Percentiles rank a stretch among this genome's conserved stretches.
Evolutionary conservation across 1,140 invertebrate species (phyloP).

Genomic region (Triops longicaudatus): DNA sequence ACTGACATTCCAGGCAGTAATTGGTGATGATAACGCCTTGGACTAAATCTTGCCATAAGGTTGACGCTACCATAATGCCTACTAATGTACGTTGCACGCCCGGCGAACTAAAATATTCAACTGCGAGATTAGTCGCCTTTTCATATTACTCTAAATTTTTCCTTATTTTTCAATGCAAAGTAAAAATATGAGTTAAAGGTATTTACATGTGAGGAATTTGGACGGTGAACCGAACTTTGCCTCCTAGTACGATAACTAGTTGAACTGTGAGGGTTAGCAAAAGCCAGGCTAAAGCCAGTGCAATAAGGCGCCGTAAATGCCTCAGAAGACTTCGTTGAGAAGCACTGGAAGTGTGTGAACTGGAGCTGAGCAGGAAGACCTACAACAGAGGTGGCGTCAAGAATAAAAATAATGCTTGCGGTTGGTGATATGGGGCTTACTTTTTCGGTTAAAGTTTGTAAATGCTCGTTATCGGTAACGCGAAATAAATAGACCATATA

Average conservation of each 20-base stretch:
- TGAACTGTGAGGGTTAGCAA: constrained; percentile 20
- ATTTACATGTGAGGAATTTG: constrained; percentile 7
- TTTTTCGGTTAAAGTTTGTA: constrained; percentile 27
- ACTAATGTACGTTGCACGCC: background rate
- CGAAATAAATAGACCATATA: constrained; percentile 17
- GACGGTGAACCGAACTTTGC: background rate
- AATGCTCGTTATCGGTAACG: constrained; percentile 28
- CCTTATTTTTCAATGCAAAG: background rate
- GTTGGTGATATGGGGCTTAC: background rate
- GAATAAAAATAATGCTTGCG: background rate
- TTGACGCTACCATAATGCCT: constrained; percentile 24
- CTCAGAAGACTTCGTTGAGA: constrained; percentile 18
- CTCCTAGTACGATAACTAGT: constrained; percentile 18
- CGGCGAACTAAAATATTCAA: constrained; percentile 16
- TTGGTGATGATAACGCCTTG: constrained; percentile 25
- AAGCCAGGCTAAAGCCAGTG: constrained; percentile 20
- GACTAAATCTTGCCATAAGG: constrained; percentile 25
- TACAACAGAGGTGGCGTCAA: background rate
- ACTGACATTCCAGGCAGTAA: constrained; percentile 27
- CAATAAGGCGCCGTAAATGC: constrained; percentile 17
- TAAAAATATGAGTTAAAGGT: background rate
- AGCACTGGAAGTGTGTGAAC: constrained; percentile 17
- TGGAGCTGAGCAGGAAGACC: constrained; percentile 24
- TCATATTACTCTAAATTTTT: background rate
- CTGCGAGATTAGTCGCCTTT: background rate